phyloP scores from a whole-genome alignment of 2,888 invertebrate species.

The Omphaloscelis lunosa region DNA sequence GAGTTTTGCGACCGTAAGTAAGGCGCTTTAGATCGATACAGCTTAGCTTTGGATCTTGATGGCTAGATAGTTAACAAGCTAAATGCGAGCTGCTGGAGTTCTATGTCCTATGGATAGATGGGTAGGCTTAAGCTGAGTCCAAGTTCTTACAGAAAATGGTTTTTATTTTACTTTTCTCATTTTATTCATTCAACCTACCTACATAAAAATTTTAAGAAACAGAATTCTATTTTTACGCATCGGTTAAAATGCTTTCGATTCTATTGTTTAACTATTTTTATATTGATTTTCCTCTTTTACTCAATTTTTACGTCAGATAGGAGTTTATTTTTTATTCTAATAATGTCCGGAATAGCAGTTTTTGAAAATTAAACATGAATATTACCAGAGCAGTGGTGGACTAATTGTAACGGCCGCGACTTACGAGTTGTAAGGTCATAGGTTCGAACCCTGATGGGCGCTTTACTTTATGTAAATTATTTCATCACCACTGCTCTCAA shows the following conservation, averaged over 20 bases:
- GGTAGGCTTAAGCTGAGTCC: background rate
- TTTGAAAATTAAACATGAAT: background rate
- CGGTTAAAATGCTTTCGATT: background rate
- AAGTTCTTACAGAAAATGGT: background rate
- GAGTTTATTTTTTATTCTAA: background rate
- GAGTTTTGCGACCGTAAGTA: conserved; percentile 25
- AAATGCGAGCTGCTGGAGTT: conserved; percentile 13
- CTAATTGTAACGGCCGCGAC: too few species aligned
- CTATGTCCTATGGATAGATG: background rate
- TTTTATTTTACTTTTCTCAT: background rate
- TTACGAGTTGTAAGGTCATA: too few species aligned
- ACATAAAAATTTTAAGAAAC: background rate
- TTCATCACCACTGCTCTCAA: too few species aligned
- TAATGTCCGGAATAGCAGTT: background rate
- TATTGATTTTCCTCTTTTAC: background rate
- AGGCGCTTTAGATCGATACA: conserved; percentile 45
- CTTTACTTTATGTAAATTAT: too few species aligned
- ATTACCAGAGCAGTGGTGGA: background rate
- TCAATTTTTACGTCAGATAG: background rate
- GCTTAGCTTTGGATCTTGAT: conserved; percentile 17
- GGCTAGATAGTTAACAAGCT: conserved; percentile 38
- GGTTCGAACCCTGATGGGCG: too few species aligned
- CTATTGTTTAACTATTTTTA: background rate
- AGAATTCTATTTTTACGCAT: background rate
- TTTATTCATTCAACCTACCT: background rate